These are phyloP conservation scores for Rhinogobio ventralis DNA, from an alignment of 2,797 vertebrate species.

Conservation along the genomic window DNA sequence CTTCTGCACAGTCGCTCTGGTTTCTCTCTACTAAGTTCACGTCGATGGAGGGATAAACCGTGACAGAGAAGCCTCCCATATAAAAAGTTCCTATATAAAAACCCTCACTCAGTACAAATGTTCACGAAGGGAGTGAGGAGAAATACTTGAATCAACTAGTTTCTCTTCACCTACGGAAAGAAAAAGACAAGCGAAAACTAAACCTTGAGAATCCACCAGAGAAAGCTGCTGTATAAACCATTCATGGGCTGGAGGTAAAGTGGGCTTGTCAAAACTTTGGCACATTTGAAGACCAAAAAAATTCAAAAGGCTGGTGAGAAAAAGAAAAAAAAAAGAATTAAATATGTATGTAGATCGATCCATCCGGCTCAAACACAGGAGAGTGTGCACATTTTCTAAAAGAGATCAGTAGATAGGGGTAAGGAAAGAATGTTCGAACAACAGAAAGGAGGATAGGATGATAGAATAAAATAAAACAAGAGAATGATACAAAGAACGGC, in stretches of 20 bases:
- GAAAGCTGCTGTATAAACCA: background rate
- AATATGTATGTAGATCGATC: too few species aligned
- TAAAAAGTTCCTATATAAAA: background rate
- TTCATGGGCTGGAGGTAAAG: background rate
- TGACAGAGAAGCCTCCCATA: background rate
- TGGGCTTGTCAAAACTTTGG: background rate
- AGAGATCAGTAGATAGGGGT: too few species aligned
- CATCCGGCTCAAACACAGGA: too few species aligned
- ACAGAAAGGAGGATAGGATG: too few species aligned
- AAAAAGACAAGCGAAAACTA: background rate
- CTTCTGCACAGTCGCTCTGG: background rate
- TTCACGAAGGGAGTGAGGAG: background rate
- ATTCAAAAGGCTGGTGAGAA: constrained; percentile 38
- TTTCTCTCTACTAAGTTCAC: background rate
- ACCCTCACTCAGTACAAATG: background rate
- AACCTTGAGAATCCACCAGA: background rate
- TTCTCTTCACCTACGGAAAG: background rate
- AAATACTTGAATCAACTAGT: background rate
- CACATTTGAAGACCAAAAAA: background rate
- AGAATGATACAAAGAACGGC: too few species aligned
- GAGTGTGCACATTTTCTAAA: too few species aligned
- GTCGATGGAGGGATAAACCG: constrained; percentile 18
- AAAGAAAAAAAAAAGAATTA: too few species aligned
- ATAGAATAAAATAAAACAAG: too few species aligned
- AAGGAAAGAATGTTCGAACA: too few species aligned